phyloP scores from a whole-genome alignment of 2,888 invertebrate genomes.

The Athripsodes cinereus region DNA sequence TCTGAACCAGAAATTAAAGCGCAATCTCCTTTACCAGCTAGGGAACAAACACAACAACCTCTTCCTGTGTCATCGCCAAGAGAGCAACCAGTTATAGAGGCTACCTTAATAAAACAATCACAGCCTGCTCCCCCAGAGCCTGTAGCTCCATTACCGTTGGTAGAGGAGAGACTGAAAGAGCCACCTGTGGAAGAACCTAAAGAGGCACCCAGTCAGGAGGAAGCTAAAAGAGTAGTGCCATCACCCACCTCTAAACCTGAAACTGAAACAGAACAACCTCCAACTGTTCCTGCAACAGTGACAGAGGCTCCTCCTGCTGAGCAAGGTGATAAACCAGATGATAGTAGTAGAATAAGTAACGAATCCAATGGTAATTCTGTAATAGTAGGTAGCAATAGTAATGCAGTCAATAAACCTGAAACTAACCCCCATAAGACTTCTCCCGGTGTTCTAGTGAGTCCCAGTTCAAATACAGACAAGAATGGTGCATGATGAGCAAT shows the following conservation, averaged over 20 bases:
- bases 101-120: conserved; percentile 5
- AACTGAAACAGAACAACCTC: conserved; percentile 1
- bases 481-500: conserved; percentile 16
- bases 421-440: neutral
- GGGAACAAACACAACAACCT: conserved; percentile 14
- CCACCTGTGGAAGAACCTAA: conserved; percentile 6
- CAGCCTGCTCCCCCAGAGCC: neutral
- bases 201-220: neutral
- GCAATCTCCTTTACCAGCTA: conserved; percentile 20
- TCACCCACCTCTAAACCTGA: neutral
- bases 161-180: conserved; percentile 6
- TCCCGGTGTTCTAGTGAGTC: conserved; percentile 9
- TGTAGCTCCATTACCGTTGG: neutral
- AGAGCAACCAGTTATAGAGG: conserved; percentile 8
- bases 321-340: conserved; percentile 8
- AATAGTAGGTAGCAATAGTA: conserved; percentile 10
- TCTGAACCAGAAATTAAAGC: conserved; percentile 17
- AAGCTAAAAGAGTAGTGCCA: neutral
- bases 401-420: neutral
- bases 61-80: conserved; percentile 5
- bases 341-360: neutral
- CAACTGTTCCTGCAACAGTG: neutral
- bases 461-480: conserved; percentile 8
- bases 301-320: conserved; percentile 3
- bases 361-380: conserved; percentile 6